Evolutionary conservation across 2,113 vertebrate genomes (phyloP), one percentile per base, ranked within the genome.

Genomic region (Corythaeola cristata): DNA sequence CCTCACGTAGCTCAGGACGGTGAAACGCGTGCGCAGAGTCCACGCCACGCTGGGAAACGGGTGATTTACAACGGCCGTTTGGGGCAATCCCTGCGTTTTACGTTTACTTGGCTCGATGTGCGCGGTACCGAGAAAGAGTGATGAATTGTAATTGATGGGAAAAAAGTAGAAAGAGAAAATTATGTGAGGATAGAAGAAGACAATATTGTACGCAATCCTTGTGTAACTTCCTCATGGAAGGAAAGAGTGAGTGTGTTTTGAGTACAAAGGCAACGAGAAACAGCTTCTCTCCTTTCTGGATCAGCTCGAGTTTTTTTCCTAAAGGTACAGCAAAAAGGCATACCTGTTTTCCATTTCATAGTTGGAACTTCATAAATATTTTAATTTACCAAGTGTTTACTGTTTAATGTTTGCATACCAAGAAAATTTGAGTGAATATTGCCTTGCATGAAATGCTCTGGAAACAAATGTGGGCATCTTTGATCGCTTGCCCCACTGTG

Each of bases 11-110:
- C 41, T 78, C 24, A 3, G 8, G 13, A 24, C 2, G 2, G 37
- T 35, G 56, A 23, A 44, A 27, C 0, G 0, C 6, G 15, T 5
- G 19, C 5, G 8, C 21, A 5, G 5, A 1, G 10, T 16, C 41
- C 15, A 16, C 3, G 5, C 35, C 13, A 9, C 8, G 1, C 79
- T 24, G 41, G 5, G 11, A 8, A n/a, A 15, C 8, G n/a, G 21
- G 58, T 3, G 44, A 12, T 35, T 71, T 19, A 45, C 39, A 22
- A 4, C 1, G 32, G 58, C 12, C 22, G 0, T 12, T 11, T 8
- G 30, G 39, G 33, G 22, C 35, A 24, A 20, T 5, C 35, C 35
- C 1, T 4, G 35, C 6, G 3, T 45, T 58, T 33, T 30, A 2
- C 22, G 9, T 32, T 59, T 18, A 21, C 32, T 32, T 19, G 32